These are phyloP conservation scores for Gobionotothen gibberifrons DNA, from an alignment of 2,797 vertebrate genomes.

Conservation along the genomic window DNA sequence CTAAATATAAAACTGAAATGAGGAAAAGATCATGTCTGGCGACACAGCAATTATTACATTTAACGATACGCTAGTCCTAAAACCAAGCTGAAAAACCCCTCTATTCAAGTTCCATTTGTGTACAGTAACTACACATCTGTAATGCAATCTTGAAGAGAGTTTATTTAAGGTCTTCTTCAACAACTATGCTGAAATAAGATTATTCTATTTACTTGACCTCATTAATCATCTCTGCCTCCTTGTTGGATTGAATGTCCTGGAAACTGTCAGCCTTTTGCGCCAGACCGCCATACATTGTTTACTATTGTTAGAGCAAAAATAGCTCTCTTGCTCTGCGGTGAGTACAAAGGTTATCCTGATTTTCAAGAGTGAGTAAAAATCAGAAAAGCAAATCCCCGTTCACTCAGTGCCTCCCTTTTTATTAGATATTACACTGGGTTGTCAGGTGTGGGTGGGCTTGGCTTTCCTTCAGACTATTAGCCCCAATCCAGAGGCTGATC, in stretches of 20 bases:
- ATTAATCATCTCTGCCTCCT: conserved; percentile 52
- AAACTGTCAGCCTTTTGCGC: conserved; percentile 65
- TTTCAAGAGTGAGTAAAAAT: conserved; percentile 52
- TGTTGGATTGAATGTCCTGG: conserved; percentile 55
- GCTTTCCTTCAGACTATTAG: conserved; percentile 70
- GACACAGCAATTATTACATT: not conserved
- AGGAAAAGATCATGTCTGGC: not conserved
- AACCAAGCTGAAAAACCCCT: conserved; percentile 12
- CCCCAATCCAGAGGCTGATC: conserved; percentile 69
- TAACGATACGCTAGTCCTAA: not conserved
- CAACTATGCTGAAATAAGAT: conserved; percentile 55
- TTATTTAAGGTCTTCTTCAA: conserved; percentile 67
- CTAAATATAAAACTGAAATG: not conserved
- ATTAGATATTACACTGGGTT: conserved; percentile 58
- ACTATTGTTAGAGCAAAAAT: conserved; percentile 62
- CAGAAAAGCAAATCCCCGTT: conserved; percentile 45
- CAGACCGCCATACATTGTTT: conserved; percentile 64
- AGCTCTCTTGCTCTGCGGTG: conserved; percentile 36
- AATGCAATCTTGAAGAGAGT: conserved; percentile 43
- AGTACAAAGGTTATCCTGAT: conserved; percentile 49
- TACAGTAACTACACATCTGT: conserved; percentile 35
- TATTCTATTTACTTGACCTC: conserved; percentile 69
- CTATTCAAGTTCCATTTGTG: conserved; percentile 31
- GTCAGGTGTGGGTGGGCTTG: conserved; percentile 85
- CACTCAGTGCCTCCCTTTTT: conserved; percentile 46